Base-by-base conservation (phyloP, 1,140 invertebrate genomes). In the Zaprionus capensis region DNA sequence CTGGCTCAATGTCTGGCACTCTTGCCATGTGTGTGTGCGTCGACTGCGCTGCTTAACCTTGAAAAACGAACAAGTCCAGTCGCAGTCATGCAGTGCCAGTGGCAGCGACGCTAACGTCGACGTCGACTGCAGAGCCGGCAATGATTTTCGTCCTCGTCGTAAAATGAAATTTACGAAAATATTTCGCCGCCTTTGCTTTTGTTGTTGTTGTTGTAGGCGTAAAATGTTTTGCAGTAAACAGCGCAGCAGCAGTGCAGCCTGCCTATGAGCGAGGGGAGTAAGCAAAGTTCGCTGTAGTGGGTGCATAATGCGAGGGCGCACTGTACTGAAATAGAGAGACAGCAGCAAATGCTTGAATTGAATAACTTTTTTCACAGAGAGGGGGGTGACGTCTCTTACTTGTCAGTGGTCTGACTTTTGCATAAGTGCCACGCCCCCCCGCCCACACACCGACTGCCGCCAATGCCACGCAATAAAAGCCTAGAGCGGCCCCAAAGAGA, bases 31-130 rank as follows among this genome's bases (percentile, higher is more conserved):
- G 44, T 82, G 62, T 81, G 56, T 73, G 62, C 38, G 49, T 36
- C 3, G 51, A 17, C 49, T 62, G 64, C 51, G 69, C 65, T 66
- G 83, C 76, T 90, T 90, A 90, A 90, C 85, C 85, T 90, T 90
- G 85, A 90, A 90, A 90, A 90, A 90, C 85, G 85, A 90, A 90
- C 85, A 87, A 90, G 85, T 90, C 85, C 85, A 90, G 85, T 70
- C 85, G 86, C 64, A 46, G 34, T 49, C 68, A 34, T 34, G 56
- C 49, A 49, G 22, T 64, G 74, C 69, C 80, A 81, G 69, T 14
- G 24, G 20, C 59, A 15, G 38, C 24, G 26, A 22, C 59, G 17
- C 7, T 41, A 51, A 51, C 70, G 22, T 14, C 62, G 44, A 36
- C 63, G 24, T 5, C 56, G 34, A 22, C 70, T 6, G 34, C 68